Conservation (phyloP, 2,888 invertebrate genomes). For the Phengaris arion region DNA sequence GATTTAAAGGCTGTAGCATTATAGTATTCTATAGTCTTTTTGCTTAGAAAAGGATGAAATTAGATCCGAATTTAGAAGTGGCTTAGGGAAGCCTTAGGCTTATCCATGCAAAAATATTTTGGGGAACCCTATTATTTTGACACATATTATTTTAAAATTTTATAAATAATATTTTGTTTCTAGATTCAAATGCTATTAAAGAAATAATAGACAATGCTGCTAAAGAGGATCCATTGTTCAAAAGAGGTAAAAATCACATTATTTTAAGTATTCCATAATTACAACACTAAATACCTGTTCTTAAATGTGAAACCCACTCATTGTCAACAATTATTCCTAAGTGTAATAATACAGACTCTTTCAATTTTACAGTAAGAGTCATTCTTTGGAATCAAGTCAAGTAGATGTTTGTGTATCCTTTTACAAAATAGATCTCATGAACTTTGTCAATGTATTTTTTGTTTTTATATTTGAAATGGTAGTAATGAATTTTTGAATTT, state of each 20-base stretch:
- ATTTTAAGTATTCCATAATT: no score
- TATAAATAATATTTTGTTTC: constrained; percentile 38
- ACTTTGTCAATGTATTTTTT: background rate
- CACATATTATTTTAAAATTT: background rate
- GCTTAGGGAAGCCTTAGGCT: no score
- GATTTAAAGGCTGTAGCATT: no score
- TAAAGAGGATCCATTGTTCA: constrained; percentile 50
- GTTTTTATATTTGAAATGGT: background rate
- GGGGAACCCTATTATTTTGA: no score
- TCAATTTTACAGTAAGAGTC: constrained; percentile 15
- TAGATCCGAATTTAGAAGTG: no score
- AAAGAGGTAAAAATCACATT: constrained; percentile 52
- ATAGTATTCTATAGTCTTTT: no score
- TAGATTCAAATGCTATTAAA: constrained; percentile 54
- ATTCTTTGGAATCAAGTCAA: background rate
- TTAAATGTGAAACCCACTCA: no score
- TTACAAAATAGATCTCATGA: constrained; percentile 22
- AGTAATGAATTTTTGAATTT: no score
- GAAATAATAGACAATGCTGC: constrained; percentile 57
- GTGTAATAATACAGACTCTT: background rate
- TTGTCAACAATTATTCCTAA: background rate
- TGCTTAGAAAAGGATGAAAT: no score
- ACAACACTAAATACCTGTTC: no score
- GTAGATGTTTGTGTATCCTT: constrained; percentile 43
- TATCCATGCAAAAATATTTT: no score